Base-by-base conservation (phyloP, 2,888 invertebrate species). In the Tryphoninae sp. region DNA sequence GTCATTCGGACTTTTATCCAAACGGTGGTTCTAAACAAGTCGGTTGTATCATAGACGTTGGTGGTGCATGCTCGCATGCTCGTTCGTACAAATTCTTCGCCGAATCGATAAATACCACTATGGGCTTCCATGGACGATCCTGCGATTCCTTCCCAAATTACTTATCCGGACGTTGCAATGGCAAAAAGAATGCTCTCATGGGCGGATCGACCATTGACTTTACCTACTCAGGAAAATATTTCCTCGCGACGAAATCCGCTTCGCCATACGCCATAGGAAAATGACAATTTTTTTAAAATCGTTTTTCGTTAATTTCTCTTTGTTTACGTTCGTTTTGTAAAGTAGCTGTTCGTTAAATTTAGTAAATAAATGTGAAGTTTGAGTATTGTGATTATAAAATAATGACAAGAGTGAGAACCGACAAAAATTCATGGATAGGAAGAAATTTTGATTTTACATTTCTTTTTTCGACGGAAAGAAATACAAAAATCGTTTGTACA, bases 1-100 rank as follows among this genome's bases (percentile, higher is more conserved):
- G 92, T 2, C 86, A 92, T 62, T 87, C 86, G 16, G 92, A 92
- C 76, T 92, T 91, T 78, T 92, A 89, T 81, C 92, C 92, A 0
- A 92, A 92, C 65, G 92, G 92, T 3, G 92, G 92, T 0, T n/a
- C 40, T 1, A 73, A 55, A 3, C 93, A 93, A 80, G 71, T 82
- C 0, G 91, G 91, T 0, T 91, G 91, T 42, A 0, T 68, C 0
- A 0, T 85, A 0, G 89, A 89, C 55, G 0, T 81, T 0, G 80
- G 83, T 45, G 89, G 88, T 4, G 83, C 86, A 2, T 92, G 92
- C 64, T 90, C 90, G 8, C 92, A 92, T 65, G 62, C 86, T 0
- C 87, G 91, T 0, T 86, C 90, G 4, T 88, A 78, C 77, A 62
- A 84, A 55, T 88, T 86, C 65, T 91, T 86, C 77, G 89, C 89